Evolutionary conservation across 2,113 vertebrate genomes (phyloP), one percentile per base, ranked within the genome.

Genomic region (western clawed frog (Xenopus tropicalis)): DNA sequence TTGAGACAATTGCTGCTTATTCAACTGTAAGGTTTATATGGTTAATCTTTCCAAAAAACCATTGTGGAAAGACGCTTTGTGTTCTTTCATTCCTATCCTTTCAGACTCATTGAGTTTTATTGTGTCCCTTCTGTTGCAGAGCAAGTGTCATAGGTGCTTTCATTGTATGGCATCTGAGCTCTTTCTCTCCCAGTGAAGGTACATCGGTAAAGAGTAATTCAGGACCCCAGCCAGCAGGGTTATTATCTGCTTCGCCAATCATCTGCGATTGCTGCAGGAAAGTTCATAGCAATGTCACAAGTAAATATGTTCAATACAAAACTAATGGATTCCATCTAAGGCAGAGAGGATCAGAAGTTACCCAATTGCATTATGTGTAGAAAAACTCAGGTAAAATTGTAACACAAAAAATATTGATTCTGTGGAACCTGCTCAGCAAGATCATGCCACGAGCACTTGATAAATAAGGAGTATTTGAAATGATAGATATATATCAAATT

Each of bases 181-280:
- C 78, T 79, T 64, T 78, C 69, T 37, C 56, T 56, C 54, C 44
- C 48, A 52, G 42, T 23, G 57, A 61, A 70, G 51, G 29, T 71
- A 52, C 24, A 25, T 44, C 19, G 71, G 29, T 68, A 74, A 59
- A 66, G 42, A 67, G 59, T 71, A 69, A 61, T 77, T 77, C 46
- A 72, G 62, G 73, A 72, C 58, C 66, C 67, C 61, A 20, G 66
- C 59, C 69, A 72, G 70, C 25, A 52, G 76, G 80, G 74, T 76
- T 79, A 78, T 80, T 77, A 77, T 80, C 82, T 88, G 82, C 83
- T 86, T 86, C 83, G 79, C 79, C 73, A 82, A 79, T 88, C 83
- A 80, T 79, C 74, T 81, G 82, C 77, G 80, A 76, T 66, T 61
- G 78, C 79, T 77, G 79, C 79, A 82, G 79, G 77, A 84, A 80